Base-by-base conservation (phyloP, 2,888 invertebrate species). In the Amorpha juglandis region DNA sequence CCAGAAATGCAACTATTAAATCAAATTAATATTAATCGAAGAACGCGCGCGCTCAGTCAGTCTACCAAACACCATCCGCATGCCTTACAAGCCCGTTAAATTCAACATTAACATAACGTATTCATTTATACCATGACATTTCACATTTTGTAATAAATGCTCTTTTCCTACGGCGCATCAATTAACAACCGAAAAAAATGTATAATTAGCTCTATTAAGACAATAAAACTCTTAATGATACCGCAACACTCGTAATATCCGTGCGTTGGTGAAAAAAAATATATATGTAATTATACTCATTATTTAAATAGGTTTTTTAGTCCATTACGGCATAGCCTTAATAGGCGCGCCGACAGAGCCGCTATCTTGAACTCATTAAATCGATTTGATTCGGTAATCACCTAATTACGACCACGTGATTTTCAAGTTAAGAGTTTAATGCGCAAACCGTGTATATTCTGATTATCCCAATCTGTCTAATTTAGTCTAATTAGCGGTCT, bases 151-250 rank as follows among this genome's bases (percentile, higher is more conserved):
- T 91, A 88, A 92, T 88, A 92, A 93, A 92, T 89, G 90, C 89
- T 88, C 85, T 91, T 73, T 86, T 89, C 90, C 88, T 85, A 88
- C 89, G 80, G 87, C 86, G 90, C 91, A 88, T 92, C 92, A 92
- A 92, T 92, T 92, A 92, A 89, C 84, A 84, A 81, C 91, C 92
- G 91, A 92, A 92, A 93, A 91, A 92, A 92, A 92, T 91, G 86
- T 91, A 91, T 92, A 93, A 93, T 93, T 92, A 93, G 91, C 82
- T 90, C 90, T 91, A 92, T 93, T 92, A 92, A 93, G 91, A 93
- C 92, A 92, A 92, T 93, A 93, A 93, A 93, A 91, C 83, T 91
- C 90, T 91, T 93, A 92, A 93, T 92, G 92, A 93, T 91, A 90
- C 92, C 89, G 90, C 91, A 90, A 89, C 91, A 90, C 86, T 80